phyloP scores from a whole-genome alignment of 2,113 vertebrate genomes.

The Notothenia rossii region DNA sequence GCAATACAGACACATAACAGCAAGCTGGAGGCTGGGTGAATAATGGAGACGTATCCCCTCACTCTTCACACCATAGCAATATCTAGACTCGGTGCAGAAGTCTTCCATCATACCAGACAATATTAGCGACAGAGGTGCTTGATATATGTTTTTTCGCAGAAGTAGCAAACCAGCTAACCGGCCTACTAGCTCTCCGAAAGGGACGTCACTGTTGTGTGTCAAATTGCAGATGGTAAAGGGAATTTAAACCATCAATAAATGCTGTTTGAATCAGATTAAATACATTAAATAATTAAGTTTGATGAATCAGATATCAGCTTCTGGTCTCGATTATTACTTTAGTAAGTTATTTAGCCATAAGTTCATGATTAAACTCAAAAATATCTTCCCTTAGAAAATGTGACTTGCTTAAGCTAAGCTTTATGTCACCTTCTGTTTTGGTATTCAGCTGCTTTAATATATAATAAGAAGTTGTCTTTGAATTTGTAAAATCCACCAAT shows the following conservation, averaged over 20 bases:
- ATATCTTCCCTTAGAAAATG: slow-evolving; percentile 6
- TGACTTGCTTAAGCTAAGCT: no score
- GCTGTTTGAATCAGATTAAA: slow-evolving; percentile 33
- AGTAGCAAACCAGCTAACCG: slow-evolving; percentile 28
- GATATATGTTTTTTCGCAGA: slow-evolving; percentile 55
- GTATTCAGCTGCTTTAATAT: not conserved
- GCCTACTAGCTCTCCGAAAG: slow-evolving; percentile 14
- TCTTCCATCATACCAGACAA: slow-evolving; percentile 68
- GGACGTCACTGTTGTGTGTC: slow-evolving; percentile 55
- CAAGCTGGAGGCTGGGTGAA: slow-evolving; percentile 57
- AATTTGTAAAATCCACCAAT: not conserved
- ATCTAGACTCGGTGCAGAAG: slow-evolving; percentile 64
- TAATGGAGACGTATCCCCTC: slow-evolving; percentile 69
- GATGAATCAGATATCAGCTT: slow-evolving; percentile 25
- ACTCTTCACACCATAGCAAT: slow-evolving; percentile 67
- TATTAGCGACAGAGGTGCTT: slow-evolving; percentile 56
- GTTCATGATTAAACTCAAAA: slow-evolving; percentile 10
- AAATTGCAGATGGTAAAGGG: slow-evolving; percentile 22
- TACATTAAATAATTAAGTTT: slow-evolving; percentile 39
- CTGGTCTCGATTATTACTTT: slow-evolving; percentile 28
- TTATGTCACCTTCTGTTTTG: slow-evolving; percentile 6
- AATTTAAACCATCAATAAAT: slow-evolving; percentile 19
- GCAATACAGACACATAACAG: slow-evolving; percentile 43
- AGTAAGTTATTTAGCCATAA: slow-evolving; percentile 16
- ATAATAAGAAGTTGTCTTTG: not conserved